These are phyloP conservation scores for Halcyon badia DNA, from an alignment of 2,797 vertebrate genomes.

Conservation along the genomic window DNA sequence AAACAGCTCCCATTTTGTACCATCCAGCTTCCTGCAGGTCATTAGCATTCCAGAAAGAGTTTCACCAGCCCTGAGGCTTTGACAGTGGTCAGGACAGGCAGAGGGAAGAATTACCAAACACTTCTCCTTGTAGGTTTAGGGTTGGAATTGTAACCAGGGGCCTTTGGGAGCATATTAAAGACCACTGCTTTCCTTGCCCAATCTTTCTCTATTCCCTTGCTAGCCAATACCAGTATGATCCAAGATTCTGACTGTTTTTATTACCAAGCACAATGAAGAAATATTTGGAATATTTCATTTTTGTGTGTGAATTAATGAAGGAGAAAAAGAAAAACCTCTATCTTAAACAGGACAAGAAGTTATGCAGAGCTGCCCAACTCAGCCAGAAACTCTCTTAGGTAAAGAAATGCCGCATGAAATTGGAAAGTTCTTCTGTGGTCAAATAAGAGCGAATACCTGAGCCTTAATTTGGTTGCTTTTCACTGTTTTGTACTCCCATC, in stretches of 20 bases:
- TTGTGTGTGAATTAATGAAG: background rate
- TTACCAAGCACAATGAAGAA: background rate
- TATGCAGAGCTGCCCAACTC: background rate
- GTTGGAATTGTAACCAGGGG: background rate
- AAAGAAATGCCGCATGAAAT: background rate
- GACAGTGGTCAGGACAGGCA: background rate
- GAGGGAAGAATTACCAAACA: background rate
- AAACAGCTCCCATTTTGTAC: background rate
- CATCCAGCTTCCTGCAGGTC: background rate
- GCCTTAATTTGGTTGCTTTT: background rate
- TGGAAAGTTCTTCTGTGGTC: background rate
- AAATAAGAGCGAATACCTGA: background rate
- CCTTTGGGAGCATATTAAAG: background rate
- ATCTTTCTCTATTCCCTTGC: background rate
- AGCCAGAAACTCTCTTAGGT: background rate
- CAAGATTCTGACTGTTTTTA: background rate
- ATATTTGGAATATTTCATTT: slow-evolving; percentile 22
- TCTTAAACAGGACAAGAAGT: background rate
- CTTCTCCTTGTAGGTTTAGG: background rate
- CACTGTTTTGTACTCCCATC: background rate
- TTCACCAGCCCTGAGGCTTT: background rate
- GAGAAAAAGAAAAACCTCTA: background rate
- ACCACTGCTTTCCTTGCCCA: background rate
- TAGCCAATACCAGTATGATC: background rate
- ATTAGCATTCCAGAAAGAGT: background rate